Evolutionary conservation across 2,113 vertebrate species (phyloP), one percentile per base, ranked within the genome.

Genomic region (Notarius quadriscutis): DNA sequence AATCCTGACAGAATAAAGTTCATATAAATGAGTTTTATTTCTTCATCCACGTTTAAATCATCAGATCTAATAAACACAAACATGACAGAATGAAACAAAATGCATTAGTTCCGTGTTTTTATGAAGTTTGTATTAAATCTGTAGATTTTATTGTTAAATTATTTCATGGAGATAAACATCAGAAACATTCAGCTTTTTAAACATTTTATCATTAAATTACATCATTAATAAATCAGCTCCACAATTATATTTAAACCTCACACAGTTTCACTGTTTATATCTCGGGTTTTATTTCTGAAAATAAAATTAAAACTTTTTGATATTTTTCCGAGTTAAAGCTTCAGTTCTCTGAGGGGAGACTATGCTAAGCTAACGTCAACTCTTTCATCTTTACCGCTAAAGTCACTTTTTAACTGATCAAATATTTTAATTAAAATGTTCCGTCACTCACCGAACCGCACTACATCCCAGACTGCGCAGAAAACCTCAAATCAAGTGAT

Each of bases 321-420:
- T 11, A 48, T 27, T 55, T 53, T 6, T 27, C 50, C 5, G 30
- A 9, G 20, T 27, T 55, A 3, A 50, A 22, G 14, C 18, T n/a
- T 15, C 74, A n/a, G 22, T 7, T 14, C n/a, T 27, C 77, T 79
- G n/a, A 79, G 77, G 55, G 9, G 25, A 60, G 1, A 41, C 15
- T 22, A 22, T 41, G 57, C 79, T 60, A 81, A 81, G 79, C 79
- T 81, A 81, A 81, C 78, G 78, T 58, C 78, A 60, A 34, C 7
- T 5, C n/a, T 18, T 17, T 60, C 30, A 22, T 2, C 34, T 11
- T n/a, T 22, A 10, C 17, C 3, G 0, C 25, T 30, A 58, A 80
- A 34, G 30, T 62, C 27, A 12, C 27, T 30, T n/a, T 55, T 20
- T 11, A 9, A 58, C 53, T 17, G 14, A 22, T 6, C 5, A 34